Evolutionary conservation across 2,113 vertebrate species (phyloP), one percentile per base, ranked within the genome.

Genomic region (Azemiops feae): DNA sequence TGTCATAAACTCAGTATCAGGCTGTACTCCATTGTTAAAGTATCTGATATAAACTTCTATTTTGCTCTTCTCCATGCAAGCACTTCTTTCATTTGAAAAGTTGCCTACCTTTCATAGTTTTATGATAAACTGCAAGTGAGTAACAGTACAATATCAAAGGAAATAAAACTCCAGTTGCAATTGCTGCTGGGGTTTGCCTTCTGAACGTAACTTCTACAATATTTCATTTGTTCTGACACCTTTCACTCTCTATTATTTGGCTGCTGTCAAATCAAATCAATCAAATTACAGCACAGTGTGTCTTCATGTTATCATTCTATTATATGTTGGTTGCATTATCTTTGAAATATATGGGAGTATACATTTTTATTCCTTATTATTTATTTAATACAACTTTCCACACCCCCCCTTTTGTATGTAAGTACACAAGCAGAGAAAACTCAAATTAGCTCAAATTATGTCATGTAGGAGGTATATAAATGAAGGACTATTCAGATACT

Each of bases 161-260:
- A 98, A 98, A 98, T 99, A 98, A 99, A 98, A 98, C 98, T 97
- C 96, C 93, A 97, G 97, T 98, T 97, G 97, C 98, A 97, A 96
- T 98, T 98, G 98, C 98, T 98, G 97, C 98, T 96, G 97, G 98
- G 97, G 98, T 97, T 92, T 98, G 98, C 97, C 97, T 98, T 96
- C 97, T 97, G 97, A 98, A 98, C 95, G 97, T 98, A 98, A 98
- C 97, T 98, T 97, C 96, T 96, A 97, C 97, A 97, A 98, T 98
- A 98, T 98, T 98, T 98, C 98, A 98, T 99, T 98, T 98, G 97
- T 97, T 96, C 97, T 98, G 98, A 98, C 98, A 99, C 98, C 99
- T 99, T 99, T 99, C 99, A 99, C 98, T 99, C 99, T 99, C 98
- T 99, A 99, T 99, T 99, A 99, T 98, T 99, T 98, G 98, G 98